Evolutionary conservation across 2,797 vertebrate species (phyloP).

Genomic region (Gouania willdenowi): DNA sequence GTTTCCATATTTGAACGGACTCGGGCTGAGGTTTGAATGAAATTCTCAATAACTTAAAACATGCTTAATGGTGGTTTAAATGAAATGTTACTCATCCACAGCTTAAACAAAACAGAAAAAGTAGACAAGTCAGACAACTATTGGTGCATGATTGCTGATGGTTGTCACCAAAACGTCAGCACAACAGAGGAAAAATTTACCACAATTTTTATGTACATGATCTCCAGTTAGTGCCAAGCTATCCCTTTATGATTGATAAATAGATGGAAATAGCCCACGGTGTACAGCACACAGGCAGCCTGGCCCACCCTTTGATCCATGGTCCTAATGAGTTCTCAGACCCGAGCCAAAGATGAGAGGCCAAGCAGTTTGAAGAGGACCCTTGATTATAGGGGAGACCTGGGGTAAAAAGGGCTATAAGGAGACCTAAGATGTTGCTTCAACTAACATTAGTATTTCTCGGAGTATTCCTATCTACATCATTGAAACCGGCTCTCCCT

Average conservation of each 20-base stretch:
- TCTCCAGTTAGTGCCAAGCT: slow-evolving; percentile 52
- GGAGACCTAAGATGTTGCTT: slow-evolving; percentile 57
- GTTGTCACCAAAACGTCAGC: slow-evolving; percentile 48
- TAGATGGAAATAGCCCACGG: slow-evolving; percentile 64
- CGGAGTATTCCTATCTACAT: slow-evolving; percentile 42
- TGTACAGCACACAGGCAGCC: slow-evolving; percentile 56
- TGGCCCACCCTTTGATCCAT: slow-evolving; percentile 66
- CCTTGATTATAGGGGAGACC: slow-evolving; percentile 55
- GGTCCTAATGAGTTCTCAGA: slow-evolving; percentile 72
- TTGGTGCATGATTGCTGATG: slow-evolving; percentile 19
- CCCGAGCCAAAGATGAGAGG: slow-evolving; percentile 64
- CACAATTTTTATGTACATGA: slow-evolving; percentile 48
- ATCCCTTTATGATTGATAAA: slow-evolving; percentile 49
- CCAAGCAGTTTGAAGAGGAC: slow-evolving; percentile 52
- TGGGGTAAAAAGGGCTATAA: slow-evolving; percentile 48
- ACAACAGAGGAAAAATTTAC: slow-evolving; percentile 50
- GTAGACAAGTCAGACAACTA: slow-evolving; percentile 8
- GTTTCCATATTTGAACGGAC: too few species aligned
- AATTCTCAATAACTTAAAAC: too few species aligned
- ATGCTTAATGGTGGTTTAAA: too few species aligned
- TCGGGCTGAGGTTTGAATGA: too few species aligned
- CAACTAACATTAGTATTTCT: slow-evolving; percentile 67
- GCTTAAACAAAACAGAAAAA: too few species aligned
- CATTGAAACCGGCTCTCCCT: slow-evolving; percentile 59
- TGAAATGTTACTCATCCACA: too few species aligned